Base-by-base conservation (phyloP, 1,140 invertebrate genomes). In the Diorhabda elongata region DNA sequence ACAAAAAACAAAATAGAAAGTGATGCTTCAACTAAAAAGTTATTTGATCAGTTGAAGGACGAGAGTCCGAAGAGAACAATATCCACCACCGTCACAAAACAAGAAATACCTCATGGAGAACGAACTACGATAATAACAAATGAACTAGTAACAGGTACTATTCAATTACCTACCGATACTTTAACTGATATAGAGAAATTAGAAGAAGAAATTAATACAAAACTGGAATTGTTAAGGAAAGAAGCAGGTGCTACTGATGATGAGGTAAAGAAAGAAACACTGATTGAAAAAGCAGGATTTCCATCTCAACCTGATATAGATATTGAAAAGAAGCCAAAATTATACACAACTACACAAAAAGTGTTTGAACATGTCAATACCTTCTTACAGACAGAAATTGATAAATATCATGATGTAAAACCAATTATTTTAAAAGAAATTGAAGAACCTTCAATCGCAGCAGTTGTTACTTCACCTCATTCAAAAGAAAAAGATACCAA, bases 381-480 rank as follows among this genome's bases (percentile, higher is more conserved):
- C 11, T 78, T 78, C 59, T 42, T 78, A 42, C 71, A 60, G 11
- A 73, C 71, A 2, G 77, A 78, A 69, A 11, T 77, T 6, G 66
- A 71, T 58, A 73, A 72, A 42, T 75, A 74, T 42, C 73, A 77
- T 67, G 75, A 75, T 71, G 71, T 69, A 7, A 44, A 58, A 4
- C 72, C 71, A 41, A 67, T 26, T 26, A 5, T 6, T 6, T 52
- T 9, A 1, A 52, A 52, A 52, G 5, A 5, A 52, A 52, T 6
- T 1, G 61, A 42, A 71, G 45, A 71, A 70, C 61, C 61, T 4
- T 43, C 71, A 8, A 58, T 70, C 9, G 64, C 68, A 11, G 74
- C 72, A 41, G 70, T 72, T 47, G 61, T 74, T 52, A 52, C 45
- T 5, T 5, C 5, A 9, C 5, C 5, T 6, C 45, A 2, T 2